Evolutionary conservation across 2,888 invertebrate species (phyloP), one percentile per base, ranked within the genome.

Genomic region (Ophion slaviceki): DNA sequence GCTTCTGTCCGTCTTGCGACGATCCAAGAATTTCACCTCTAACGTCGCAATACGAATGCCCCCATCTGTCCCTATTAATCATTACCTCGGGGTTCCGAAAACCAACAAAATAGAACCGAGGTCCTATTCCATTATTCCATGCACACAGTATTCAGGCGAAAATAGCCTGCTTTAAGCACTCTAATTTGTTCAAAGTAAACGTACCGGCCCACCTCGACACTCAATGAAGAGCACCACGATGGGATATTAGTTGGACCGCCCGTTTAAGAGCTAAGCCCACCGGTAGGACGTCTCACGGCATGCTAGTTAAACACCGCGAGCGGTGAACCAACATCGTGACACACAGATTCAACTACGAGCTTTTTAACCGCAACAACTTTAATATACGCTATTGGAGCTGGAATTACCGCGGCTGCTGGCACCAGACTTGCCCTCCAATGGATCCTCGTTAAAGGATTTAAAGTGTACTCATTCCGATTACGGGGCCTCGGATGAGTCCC

Each of bases 341-440:
- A 93, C 94, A 93, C 93, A 94, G 93, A 94, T 95, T 94, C 94
- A 94, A 95, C 94, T 95, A 95, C 95, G 95, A 94, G 94, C 62
- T 0, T 62, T 62, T 62, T 62, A 62, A 62, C 62, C 62, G 62
- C 96, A 96, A 95, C 96, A 96, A 96, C 95, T 95, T 96, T 95
- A 96, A 95, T 96, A 96, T 91, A 90, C 90, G 90, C 91, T 91
- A 90, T 91, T 90, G 90, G 95, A 96, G 96, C 96, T 96, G 96
- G 96, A 96, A 95, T 96, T 96, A 96, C 96, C 95, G 96, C 95
- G 95, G 95, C 96, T 96, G 96, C 95, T 96, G 28, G 28, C 28
- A 28, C 28, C 28, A 28, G 2, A 28, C 28, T 28, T 28, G 28
- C 28, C 28, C 28, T 95, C 95, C 95, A 95, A 95, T 96, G 93